Conservation (phyloP, 92 coral and sea anemone genomes). For the Galaxea fascicularis region DNA sequence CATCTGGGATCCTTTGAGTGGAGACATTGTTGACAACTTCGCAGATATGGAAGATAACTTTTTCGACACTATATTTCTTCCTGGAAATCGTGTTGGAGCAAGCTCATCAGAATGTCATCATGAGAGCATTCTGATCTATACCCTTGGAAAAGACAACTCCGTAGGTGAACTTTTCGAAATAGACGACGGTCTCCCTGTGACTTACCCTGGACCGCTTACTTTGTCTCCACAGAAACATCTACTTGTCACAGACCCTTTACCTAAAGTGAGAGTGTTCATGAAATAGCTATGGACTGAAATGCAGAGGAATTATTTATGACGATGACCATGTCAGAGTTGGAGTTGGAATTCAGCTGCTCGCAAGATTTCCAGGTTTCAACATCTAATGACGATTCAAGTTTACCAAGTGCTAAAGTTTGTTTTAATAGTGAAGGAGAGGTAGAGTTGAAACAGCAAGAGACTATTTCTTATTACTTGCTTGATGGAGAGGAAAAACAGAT, state of each 20-base stretch:
- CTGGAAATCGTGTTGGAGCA: conserved; percentile 35
- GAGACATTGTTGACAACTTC: conserved; percentile 30
- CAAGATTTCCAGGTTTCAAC: conserved; percentile 11
- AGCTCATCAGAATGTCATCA: conserved; percentile 36
- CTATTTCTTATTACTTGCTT: conserved; percentile 50
- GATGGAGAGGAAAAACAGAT: conserved; percentile 39
- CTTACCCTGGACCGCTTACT: conserved; percentile 42
- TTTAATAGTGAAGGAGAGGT: conserved; percentile 29
- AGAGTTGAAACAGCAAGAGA: conserved; percentile 17
- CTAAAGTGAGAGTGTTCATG: neutral
- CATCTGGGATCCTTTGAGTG: conserved; percentile 52
- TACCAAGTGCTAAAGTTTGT: conserved; percentile 26
- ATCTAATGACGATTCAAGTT: neutral
- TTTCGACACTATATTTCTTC: conserved; percentile 26
- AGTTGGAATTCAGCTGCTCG: conserved; percentile 22
- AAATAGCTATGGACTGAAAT: conserved; percentile 33
- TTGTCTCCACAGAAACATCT: conserved; percentile 27
- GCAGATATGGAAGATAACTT: conserved; percentile 13
- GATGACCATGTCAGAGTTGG: neutral
- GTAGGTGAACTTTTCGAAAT: neutral
- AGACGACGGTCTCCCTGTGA: conserved; percentile 12
- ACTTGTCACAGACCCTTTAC: neutral
- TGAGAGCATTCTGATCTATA: conserved; percentile 30
- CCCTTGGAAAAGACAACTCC: neutral
- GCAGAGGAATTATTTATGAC: neutral